Conservation (phyloP, 1,140 invertebrate species). For the Pachypsylla venusta region DNA sequence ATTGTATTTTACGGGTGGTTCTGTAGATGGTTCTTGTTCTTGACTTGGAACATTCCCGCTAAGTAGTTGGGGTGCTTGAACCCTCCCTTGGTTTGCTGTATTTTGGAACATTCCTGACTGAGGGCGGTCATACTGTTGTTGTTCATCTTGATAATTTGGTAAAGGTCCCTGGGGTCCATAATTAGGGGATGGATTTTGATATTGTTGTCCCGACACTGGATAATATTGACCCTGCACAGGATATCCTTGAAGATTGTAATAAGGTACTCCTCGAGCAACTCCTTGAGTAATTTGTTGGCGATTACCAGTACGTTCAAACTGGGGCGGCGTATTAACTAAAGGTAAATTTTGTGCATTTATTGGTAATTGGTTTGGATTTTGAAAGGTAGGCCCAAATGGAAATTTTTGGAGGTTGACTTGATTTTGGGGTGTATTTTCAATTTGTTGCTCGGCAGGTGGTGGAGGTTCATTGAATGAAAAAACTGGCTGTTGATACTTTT, state of each 20-base stretch:
- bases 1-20: neutral
- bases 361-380: neutral
- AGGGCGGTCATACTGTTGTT: slow-evolving; percentile 1
- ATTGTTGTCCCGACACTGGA: no score
- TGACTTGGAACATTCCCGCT: neutral
- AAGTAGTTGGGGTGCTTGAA: no score
- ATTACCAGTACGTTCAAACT: no score
- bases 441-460: neutral
- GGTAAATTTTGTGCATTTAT: neutral
- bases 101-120: neutral
- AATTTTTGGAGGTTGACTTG: neutral
- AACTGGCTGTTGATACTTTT: slow-evolving; percentile 1
- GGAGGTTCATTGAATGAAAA: slow-evolving; percentile 8
- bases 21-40: neutral
- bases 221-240: no score
- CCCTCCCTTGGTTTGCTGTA: neutral
- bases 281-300: neutral
- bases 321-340: neutral
- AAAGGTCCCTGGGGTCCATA: neutral
- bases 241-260: neutral
- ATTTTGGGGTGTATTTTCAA: neutral
- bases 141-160: slow-evolving; percentile 1
- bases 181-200: no score
- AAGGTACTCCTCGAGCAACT: neutral
- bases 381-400: neutral